These are phyloP conservation scores for Pithys albifrons DNA, from an alignment of 2,113 vertebrate species.

Conservation along the genomic window DNA sequence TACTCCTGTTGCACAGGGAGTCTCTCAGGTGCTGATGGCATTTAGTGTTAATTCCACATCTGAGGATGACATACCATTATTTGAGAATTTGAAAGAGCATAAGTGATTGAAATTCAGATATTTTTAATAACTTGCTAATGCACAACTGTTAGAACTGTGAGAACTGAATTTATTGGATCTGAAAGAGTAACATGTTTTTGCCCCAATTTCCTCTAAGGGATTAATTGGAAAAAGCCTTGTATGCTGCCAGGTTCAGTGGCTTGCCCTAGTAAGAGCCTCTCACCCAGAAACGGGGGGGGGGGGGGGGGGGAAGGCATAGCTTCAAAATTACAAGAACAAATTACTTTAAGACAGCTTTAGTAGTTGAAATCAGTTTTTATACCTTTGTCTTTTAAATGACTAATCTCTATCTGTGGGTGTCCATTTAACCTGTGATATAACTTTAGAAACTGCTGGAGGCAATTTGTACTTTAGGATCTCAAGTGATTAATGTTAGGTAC, in stretches of 20 bases:
- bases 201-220: background rate
- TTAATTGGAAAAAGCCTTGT: background rate
- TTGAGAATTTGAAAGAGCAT: background rate
- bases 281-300: background rate
- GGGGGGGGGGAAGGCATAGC: rapidly evolving
- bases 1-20: background rate
- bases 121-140: background rate
- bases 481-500: background rate
- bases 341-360: background rate
- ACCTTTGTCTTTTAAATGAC: constrained; percentile 10
- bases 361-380: background rate
- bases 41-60: background rate
- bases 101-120: background rate
- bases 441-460: constrained; percentile 21
- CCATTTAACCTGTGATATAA: constrained; percentile 26
- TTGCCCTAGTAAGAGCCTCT: background rate
- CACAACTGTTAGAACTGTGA: background rate
- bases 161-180: background rate
- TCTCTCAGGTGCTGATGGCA: background rate
- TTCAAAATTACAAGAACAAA: constrained; percentile 4
- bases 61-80: background rate
- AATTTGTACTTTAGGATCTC: background rate
- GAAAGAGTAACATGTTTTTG: background rate
- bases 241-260: background rate
- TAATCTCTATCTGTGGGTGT: background rate